These are phyloP conservation scores for Caenorhabditis panamensis DNA, from an alignment of 2,888 invertebrate genomes.

Conservation along the genomic window DNA sequence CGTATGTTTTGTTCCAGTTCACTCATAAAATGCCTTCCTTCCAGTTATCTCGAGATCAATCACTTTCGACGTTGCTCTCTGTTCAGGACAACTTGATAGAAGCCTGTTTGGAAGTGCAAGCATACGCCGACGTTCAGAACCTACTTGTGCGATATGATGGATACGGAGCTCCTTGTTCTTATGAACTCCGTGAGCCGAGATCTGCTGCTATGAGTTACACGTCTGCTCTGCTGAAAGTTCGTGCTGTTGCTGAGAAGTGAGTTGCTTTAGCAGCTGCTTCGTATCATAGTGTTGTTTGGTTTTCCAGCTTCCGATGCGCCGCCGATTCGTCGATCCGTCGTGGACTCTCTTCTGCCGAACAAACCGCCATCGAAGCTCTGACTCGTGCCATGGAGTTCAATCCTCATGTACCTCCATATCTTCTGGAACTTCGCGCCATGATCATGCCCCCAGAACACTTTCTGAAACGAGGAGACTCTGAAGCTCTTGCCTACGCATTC, in stretches of 20 bases:
- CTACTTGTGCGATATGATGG: slow-evolving; percentile 92
- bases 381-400: slow-evolving; percentile 97
- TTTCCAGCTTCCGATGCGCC: slow-evolving; percentile 69
- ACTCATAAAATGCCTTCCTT: slow-evolving; percentile 72
- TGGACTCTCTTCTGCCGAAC: slow-evolving; percentile 90
- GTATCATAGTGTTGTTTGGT: background rate
- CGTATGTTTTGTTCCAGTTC: slow-evolving; percentile 15
- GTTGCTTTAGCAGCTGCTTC: slow-evolving; percentile 23
- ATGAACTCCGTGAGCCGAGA: slow-evolving; percentile 92
- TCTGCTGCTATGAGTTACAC: slow-evolving; percentile 96
- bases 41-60: slow-evolving; percentile 93
- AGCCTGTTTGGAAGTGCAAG: slow-evolving; percentile 94
- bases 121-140: slow-evolving; percentile 95
- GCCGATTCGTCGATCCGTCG: slow-evolving; percentile 74
- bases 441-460: slow-evolving; percentile 97
- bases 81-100: slow-evolving; percentile 97
- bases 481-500: slow-evolving; percentile 96
- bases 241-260: slow-evolving; percentile 83
- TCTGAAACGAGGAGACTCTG: slow-evolving; percentile 91
- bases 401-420: slow-evolving; percentile 88
- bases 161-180: slow-evolving; percentile 61
- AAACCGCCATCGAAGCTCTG: slow-evolving; percentile 90
- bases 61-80: slow-evolving; percentile 93
- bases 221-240: slow-evolving; percentile 91
- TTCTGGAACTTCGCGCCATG: slow-evolving; percentile 89